Conservation (phyloP, 2,113 vertebrate species). For the Glaucomys volans region DNA sequence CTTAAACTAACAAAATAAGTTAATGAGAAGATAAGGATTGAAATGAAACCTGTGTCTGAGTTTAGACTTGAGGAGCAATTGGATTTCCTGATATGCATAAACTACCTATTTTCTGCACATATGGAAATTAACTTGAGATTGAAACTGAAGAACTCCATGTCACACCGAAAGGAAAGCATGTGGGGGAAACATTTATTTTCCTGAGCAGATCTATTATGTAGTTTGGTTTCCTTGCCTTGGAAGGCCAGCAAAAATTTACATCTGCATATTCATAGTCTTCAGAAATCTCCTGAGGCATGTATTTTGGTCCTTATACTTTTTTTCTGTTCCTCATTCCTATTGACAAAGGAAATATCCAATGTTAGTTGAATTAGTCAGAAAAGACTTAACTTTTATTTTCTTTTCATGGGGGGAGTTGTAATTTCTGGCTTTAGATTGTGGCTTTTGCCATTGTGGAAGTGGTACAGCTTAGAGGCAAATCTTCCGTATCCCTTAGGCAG, state of each 20-base stretch:
- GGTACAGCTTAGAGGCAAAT: neutral
- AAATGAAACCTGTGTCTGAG: neutral
- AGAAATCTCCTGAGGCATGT: neutral
- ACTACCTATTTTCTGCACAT: neutral
- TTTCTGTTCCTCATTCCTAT: neutral
- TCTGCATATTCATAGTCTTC: neutral
- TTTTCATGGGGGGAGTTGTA: neutral
- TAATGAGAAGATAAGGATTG: neutral
- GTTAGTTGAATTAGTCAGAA: neutral
- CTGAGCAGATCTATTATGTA: neutral
- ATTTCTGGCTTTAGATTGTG: neutral
- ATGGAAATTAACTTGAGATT: neutral
- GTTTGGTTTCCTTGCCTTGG: neutral
- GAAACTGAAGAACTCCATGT: neutral
- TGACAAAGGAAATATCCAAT: neutral
- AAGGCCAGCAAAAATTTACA: neutral
- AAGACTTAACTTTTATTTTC: neutral
- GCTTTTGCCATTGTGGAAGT: neutral
- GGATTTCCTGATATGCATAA: neutral
- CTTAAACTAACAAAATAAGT: slow-evolving; percentile 33
- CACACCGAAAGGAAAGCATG: neutral
- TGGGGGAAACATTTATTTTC: neutral
- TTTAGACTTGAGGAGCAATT: neutral
- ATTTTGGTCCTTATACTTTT: neutral
- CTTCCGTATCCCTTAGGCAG: neutral